Percentiles rank a stretch among this genome's conserved stretches.
phyloP scores from a whole-genome alignment of 2,797 vertebrate genomes.

The Sebastes alutus region DNA sequence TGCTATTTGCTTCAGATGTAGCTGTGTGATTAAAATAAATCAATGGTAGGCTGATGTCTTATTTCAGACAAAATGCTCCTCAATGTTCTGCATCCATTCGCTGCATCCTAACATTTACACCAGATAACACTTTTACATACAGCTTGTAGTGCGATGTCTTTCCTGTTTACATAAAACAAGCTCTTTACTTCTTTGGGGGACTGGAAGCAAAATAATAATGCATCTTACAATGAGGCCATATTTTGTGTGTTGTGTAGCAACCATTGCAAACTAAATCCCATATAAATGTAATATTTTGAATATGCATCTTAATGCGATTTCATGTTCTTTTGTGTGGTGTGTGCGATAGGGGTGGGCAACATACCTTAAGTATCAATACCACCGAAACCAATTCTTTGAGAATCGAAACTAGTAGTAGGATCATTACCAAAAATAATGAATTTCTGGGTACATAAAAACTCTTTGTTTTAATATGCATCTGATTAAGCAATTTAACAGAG shows the following conservation, averaged over 20 bases:
- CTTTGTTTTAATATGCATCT: background rate
- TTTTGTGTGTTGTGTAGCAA: background rate
- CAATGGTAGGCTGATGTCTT: background rate
- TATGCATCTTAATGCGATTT: background rate
- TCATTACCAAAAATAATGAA: background rate
- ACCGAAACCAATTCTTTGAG: background rate
- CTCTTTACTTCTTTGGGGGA: background rate
- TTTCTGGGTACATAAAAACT: background rate
- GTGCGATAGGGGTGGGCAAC: background rate
- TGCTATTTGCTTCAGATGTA: constrained; percentile 29
- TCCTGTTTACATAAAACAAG: background rate
- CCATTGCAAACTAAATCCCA: background rate
- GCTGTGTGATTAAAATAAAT: background rate
- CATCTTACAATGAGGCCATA: background rate
- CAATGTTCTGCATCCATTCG: background rate
- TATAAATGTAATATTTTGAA: background rate
- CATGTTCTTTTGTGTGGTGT: background rate
- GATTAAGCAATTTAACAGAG: background rate
- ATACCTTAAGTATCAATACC: background rate
- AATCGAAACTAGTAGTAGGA: background rate
- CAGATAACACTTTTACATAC: background rate
- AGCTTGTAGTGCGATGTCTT: background rate
- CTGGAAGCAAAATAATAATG: background rate
- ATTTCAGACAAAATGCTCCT: constrained; percentile 1
- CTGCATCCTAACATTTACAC: background rate